Percentiles rank a stretch among this genome's conserved stretches.
These are phyloP conservation scores for Atrichornis clamosus DNA, from an alignment of 2,113 vertebrate genomes.

Conservation along the genomic window DNA sequence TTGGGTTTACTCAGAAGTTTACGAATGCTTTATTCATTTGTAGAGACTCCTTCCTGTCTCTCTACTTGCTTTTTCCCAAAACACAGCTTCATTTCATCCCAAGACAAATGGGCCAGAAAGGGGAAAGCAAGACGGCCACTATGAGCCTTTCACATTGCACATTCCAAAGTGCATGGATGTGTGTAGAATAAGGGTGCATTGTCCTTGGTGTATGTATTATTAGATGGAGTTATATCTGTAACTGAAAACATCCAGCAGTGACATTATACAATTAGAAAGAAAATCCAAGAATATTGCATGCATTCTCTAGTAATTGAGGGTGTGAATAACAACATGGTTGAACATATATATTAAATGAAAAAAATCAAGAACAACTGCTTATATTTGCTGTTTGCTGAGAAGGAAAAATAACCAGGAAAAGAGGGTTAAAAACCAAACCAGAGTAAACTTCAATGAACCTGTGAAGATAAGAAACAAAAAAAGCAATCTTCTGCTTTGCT, in stretches of 20 bases:
- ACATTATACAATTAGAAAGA: background rate
- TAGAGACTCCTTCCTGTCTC: background rate
- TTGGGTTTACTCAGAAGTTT: background rate
- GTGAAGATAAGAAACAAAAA: conserved; percentile 20
- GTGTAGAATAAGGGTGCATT: background rate
- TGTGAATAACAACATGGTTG: background rate
- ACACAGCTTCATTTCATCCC: background rate
- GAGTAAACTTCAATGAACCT: background rate
- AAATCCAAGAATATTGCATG: background rate
- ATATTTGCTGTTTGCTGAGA: rapidly evolving
- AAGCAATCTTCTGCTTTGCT: conserved; percentile 20
- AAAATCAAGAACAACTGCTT: background rate
- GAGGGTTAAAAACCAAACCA: background rate
- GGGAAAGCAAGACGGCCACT: background rate
- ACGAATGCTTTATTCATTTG: background rate
- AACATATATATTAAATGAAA: background rate
- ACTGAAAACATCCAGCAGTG: background rate
- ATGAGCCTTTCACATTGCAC: background rate
- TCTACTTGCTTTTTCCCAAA: background rate
- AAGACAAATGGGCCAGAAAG: background rate
- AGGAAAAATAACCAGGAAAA: background rate
- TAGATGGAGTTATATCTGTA: background rate
- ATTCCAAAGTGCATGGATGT: background rate
- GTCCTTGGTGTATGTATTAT: background rate
- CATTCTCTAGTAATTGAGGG: background rate